These are phyloP conservation scores for Alcedo quadribrachys DNA, from an alignment of 2,797 vertebrate genomes.

Conservation along the genomic window DNA sequence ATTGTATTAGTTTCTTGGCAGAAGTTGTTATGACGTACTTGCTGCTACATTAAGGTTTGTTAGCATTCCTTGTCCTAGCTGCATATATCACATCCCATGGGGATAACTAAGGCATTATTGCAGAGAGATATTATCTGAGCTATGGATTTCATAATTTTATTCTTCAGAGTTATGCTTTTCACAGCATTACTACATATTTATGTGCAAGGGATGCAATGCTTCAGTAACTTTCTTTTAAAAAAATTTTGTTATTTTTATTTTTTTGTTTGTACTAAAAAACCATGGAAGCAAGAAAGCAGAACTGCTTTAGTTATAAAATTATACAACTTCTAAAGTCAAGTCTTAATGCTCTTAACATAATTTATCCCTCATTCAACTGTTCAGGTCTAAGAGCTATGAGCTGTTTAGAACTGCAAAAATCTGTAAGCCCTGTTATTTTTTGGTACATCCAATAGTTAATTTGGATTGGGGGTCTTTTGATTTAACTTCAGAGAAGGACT, in stretches of 20 bases:
- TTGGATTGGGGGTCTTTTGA: not conserved
- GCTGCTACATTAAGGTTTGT: slow-evolving; percentile 1
- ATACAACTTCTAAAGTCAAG: not conserved
- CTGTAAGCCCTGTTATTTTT: not conserved
- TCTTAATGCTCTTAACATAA: not conserved
- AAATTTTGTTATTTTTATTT: not conserved
- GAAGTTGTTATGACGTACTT: not conserved
- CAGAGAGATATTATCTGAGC: not conserved
- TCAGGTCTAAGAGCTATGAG: not conserved
- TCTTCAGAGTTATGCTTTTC: not conserved
- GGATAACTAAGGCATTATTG: not conserved
- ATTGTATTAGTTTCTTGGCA: not conserved
- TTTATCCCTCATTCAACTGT: not conserved
- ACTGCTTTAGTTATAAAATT: not conserved
- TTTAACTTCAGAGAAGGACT: not conserved
- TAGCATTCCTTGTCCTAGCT: not conserved
- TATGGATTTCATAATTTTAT: not conserved
- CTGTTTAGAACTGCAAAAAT: not conserved
- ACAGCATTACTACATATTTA: not conserved
- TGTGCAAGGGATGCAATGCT: not conserved
- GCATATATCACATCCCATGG: not conserved
- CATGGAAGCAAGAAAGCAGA: not conserved
- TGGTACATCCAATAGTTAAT: not conserved
- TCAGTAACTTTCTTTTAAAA: not conserved
- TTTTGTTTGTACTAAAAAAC: not conserved